These are phyloP conservation scores for Apodemia duryi DNA, from an alignment of 2,888 invertebrate species.

Conservation along the genomic window DNA sequence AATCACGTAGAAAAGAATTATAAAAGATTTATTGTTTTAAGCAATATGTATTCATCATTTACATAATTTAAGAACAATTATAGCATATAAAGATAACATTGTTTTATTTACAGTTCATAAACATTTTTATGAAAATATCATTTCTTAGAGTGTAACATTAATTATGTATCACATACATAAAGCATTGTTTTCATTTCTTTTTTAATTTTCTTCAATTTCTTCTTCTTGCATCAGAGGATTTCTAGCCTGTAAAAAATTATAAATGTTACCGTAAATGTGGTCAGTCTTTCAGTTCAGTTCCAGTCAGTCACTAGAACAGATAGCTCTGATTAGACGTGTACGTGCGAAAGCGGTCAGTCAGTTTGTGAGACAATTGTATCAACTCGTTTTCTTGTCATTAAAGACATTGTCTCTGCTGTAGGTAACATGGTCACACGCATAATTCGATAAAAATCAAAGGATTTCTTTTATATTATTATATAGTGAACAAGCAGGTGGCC, in stretches of 20 bases:
- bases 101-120: background rate
- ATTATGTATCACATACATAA: background rate
- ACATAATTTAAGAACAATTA: conserved; percentile 11
- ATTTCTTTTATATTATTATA: too few species aligned
- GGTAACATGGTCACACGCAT: too few species aligned
- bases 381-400: too few species aligned
- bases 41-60: background rate
- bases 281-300: background rate
- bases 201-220: conserved; percentile 24
- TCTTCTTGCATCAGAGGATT: conserved; percentile 28
- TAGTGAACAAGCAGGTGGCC: too few species aligned
- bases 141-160: background rate
- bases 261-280: background rate
- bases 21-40: background rate
- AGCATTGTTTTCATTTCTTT: background rate
- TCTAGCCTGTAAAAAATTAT: conserved; percentile 26
- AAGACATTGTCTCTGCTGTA: too few species aligned
- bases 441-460: too few species aligned
- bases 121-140: background rate
- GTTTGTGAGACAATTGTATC: too few species aligned
- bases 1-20: background rate
- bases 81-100: background rate
- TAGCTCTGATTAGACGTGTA: too few species aligned
- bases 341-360: too few species aligned
- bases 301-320: too few species aligned